Evolutionary conservation across 2,888 invertebrate species (phyloP), one percentile per base, ranked within the genome.

Genomic region (Campoletis raptor): DNA sequence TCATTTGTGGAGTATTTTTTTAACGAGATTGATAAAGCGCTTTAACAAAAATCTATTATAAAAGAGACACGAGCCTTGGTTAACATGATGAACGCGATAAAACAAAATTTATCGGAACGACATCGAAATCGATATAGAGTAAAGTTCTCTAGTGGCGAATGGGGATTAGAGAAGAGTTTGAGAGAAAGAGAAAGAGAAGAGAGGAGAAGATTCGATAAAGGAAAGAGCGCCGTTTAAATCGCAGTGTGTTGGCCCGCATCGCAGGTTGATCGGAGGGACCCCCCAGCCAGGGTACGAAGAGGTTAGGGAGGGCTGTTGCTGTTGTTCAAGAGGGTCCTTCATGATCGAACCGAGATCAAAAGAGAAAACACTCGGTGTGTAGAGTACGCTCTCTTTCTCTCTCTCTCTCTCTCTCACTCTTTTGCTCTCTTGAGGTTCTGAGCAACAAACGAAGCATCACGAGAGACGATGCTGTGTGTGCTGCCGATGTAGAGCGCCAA

Each of bases 261-360:
- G 54, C 81, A 92, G 93, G 92, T 93, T 93, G 93, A 94, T 94
- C 92, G 93, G 84, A 89, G 93, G 89, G 93, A 93, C 93, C 94
- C 92, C 93, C 94, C 93, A 93, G 92, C 79, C 88, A 90, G 91
- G 76, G 78, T 69, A 79, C 67, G 88, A 89, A 80, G 80, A 82
- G 45, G 74, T 42, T 85, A 88, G 89, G 89, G 88, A 87, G 87
- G 87, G 87, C 79, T 88, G 87, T 77, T 88, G 90, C 88, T 40
- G 69, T 48, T 78, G 87, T 85, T 69, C 21, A 73, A 66, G 79
- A 78, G 81, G 77, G 78, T 78, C 66, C 86, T 85, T 78, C 81
- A 83, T 76, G 88, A 88, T 85, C 84, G 87, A 76, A 77, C 76
- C 80, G 80, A 70, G 76, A 78, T 24, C 66, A 78, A 78, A 78